Percentiles rank a stretch among this genome's conserved stretches.
Conservation (phyloP, 2,888 invertebrate species). For the Ctenicera cuprea region DNA sequence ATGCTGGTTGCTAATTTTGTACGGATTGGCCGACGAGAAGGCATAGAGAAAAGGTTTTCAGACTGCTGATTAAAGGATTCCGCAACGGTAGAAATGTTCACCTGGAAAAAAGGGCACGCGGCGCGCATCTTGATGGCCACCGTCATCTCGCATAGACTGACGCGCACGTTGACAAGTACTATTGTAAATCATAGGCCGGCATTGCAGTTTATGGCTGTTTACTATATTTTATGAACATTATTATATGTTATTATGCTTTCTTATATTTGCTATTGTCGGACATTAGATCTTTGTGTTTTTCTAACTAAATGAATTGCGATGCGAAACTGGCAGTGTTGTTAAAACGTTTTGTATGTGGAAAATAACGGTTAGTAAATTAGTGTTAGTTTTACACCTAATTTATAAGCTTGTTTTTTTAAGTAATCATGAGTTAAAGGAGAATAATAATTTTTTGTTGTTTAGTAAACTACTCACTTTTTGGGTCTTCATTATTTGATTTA, state of each 20-base stretch:
- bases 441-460: too few relatives aligned
- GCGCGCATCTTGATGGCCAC: constrained; percentile 57
- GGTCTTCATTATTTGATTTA: too few relatives aligned
- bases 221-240: constrained; percentile 56
- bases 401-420: too few relatives aligned
- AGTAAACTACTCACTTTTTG: too few relatives aligned
- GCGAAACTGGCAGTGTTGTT: constrained; percentile 23
- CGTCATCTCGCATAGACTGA: constrained; percentile 55
- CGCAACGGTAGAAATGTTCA: constrained; percentile 50
- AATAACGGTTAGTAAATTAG: constrained; percentile 13
- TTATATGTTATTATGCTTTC: constrained; percentile 55
- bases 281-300: constrained; percentile 36
- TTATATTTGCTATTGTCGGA: constrained; percentile 39
- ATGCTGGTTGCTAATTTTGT: constrained; percentile 26
- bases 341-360: constrained; percentile 12
- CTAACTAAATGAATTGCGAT: constrained; percentile 10
- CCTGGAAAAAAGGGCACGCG: constrained; percentile 58
- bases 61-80: constrained; percentile 50
- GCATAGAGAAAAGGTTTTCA: constrained; percentile 31
- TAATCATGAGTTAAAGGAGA: too few relatives aligned
- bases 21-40: constrained; percentile 7
- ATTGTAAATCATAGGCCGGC: constrained; percentile 58
- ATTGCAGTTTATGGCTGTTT: constrained; percentile 53
- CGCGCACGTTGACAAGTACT: constrained; percentile 58
- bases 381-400: too few relatives aligned